Evolutionary conservation across 2,888 invertebrate genomes (phyloP), one percentile per base, ranked within the genome.

Genomic region (Stramonita haemastoma): DNA sequence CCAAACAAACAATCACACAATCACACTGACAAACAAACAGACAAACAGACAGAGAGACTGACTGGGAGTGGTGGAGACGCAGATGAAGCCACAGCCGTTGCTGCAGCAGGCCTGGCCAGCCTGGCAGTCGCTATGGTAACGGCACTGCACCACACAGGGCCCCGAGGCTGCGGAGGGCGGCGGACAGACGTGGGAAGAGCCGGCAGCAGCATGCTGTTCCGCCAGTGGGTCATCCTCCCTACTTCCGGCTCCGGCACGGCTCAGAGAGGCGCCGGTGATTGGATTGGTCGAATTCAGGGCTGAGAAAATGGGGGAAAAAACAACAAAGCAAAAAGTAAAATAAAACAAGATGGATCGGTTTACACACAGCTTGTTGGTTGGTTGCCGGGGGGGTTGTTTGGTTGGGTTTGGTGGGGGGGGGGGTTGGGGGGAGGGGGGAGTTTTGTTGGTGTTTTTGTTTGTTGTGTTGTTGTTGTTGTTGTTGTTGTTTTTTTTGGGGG

Each of bases 111-210:
- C 86, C 86, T 86, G 60, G 6, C 22, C 15, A 8, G 60, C 22
- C 29, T 6, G 86, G 26, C 86, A 86, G 86, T 86, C 86, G 86
- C 60, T 86, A n/a, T 86, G 60, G 34, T 57, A 60, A 22, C 86
- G 86, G 22, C 86, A 86, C 60, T 57, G 60, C 60, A 19, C 19
- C 86, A 86, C 86, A 22, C 86, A 86, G 22, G 57, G 57, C 4
- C 60, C 86, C 22, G 60, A 15, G 17, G 86, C 11, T n/a, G 56
- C 26, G 60, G 86, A 34, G 86, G 86, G 32, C 1, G 5, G 86
- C 5, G 86, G 86, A 29, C 84, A 84, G 60, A 60, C 26, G 60
- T 2, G 22, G 60, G 60, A 86, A n/a, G 57, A 32, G 84, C 84
- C n/a, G 26, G 83, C 26, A 6, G n/a, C 84, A n/a, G n/a, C 77